Evolutionary conservation across 2,113 vertebrate species (phyloP).

Genomic region (Alethe diademata): DNA sequence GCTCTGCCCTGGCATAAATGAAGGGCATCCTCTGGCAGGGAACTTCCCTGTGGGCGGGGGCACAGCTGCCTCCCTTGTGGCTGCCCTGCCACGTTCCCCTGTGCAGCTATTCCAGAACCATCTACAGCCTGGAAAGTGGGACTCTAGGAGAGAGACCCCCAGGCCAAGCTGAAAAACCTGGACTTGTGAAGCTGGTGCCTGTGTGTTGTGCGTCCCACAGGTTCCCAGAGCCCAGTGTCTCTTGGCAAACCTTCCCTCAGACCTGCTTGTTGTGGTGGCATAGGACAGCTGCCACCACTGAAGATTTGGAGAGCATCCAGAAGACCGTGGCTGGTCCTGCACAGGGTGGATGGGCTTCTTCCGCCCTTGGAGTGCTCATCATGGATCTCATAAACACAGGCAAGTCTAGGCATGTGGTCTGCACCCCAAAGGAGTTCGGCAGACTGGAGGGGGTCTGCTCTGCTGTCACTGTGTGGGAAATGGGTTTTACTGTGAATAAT

Average conservation of each 20-base stretch:
- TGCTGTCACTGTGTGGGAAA: fast-evolving
- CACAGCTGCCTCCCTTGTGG: not conserved
- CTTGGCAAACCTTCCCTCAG: not conserved
- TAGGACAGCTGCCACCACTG: not conserved
- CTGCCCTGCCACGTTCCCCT: not conserved
- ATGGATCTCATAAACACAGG: not conserved
- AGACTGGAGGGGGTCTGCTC: not conserved
- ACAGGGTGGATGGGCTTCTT: not conserved
- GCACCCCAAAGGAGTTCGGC: not conserved
- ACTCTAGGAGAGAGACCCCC: not conserved
- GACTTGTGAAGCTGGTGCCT: not conserved
- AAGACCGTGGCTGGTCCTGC: not conserved
- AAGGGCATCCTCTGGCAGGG: not conserved
- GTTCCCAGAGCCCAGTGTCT: fast-evolving
- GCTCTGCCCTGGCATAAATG: not conserved
- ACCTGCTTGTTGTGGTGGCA: not conserved
- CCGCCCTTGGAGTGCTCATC: not conserved
- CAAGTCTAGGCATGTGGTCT: not conserved
- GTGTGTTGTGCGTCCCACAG: fast-evolving
- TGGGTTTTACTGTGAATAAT: not conserved
- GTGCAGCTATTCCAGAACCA: not conserved
- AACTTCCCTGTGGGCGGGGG: not conserved
- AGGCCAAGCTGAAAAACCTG: fast-evolving
- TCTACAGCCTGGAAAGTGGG: not conserved
- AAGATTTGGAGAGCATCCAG: not conserved